Evolutionary conservation across 2,797 vertebrate genomes (phyloP), one percentile per base, ranked within the genome.

Genomic region (Champsocephalus gunnari): DNA sequence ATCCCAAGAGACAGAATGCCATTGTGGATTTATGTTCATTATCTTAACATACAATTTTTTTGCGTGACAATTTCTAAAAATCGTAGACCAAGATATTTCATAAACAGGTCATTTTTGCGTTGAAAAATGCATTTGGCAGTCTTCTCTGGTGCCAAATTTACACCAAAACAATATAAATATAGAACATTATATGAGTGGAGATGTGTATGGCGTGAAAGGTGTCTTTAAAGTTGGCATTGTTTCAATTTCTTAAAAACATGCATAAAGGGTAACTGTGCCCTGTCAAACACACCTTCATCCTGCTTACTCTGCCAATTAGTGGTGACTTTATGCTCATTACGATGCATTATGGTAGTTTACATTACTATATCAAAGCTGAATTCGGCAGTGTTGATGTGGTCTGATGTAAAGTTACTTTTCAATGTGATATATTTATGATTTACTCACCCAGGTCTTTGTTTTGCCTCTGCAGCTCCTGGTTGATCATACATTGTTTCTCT

Each of bases 371-470:
- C 19, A 62, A 21, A 68, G 28, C 51, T 58, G 16, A 34, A 64
- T 19, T 16, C 43, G 49, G 45, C 7, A 28, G n/a, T 14, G 47
- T 14, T 14, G 38, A 66, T 21, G 62, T 50, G 28, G 41, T 59
- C 32, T 12, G 2, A 47, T n/a, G 2, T 41, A 13, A 48, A 62
- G 38, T 51, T 12, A 21, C 44, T 34, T 16, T 34, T 51, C 2
- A 60, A 75, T n/a, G 16, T 41, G 3, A 53, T 21, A 3, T 3
- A 56, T 3, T 66, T n/a, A 17, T 57, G 13, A 32, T 53, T 71
- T 71, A 79, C 93, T 91, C 77, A 96, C 96, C 94, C 66, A 95
- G 87, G 73, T 94, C 89, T 71, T 88, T 88, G 19, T 94, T 94
- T 75, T 94, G 88, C 24, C 83, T 93, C 75, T 89, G 91, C 60